A percentile compares a stretch with the other conserved stretches of the same genome.
Evolutionary conservation across 2,797 vertebrate genomes (phyloP).

Genomic region (Corythornis leucogaster): DNA sequence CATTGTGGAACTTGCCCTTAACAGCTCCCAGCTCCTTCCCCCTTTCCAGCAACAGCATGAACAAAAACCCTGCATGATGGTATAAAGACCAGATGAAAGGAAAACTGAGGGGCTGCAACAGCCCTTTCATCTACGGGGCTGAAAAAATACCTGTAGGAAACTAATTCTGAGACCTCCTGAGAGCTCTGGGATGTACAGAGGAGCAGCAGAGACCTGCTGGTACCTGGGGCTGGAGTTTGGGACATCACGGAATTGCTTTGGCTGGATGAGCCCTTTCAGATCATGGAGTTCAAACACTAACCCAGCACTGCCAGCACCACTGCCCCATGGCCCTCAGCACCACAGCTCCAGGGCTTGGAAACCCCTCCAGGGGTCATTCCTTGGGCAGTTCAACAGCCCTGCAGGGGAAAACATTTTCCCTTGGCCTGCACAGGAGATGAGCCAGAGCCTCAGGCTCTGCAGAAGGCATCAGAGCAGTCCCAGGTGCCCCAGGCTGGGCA

Average conservation of each 20-base stretch:
- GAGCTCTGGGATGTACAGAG: not conserved
- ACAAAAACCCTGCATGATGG: not conserved
- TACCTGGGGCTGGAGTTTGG: not conserved
- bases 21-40: slow-evolving; percentile 25
- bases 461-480: not conserved
- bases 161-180: slow-evolving; percentile 3
- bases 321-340: no score
- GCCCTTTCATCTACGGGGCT: slow-evolving; percentile 44
- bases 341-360: no score
- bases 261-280: no score
- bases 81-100: slow-evolving; percentile 33
- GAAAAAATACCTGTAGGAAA: not conserved
- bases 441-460: no score
- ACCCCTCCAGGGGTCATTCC: no score
- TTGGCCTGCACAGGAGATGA: no score
- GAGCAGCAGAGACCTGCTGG: not conserved
- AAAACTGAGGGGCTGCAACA: slow-evolving; percentile 6
- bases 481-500: not conserved
- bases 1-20: not conserved
- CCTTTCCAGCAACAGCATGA: not conserved
- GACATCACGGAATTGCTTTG: not conserved
- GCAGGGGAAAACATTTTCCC: no score
- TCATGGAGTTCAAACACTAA: no score
- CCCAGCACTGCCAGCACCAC: no score
- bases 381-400: no score